Evolutionary conservation across 2,113 vertebrate species (phyloP).

Genomic region (Recurvirostra avosetta): DNA sequence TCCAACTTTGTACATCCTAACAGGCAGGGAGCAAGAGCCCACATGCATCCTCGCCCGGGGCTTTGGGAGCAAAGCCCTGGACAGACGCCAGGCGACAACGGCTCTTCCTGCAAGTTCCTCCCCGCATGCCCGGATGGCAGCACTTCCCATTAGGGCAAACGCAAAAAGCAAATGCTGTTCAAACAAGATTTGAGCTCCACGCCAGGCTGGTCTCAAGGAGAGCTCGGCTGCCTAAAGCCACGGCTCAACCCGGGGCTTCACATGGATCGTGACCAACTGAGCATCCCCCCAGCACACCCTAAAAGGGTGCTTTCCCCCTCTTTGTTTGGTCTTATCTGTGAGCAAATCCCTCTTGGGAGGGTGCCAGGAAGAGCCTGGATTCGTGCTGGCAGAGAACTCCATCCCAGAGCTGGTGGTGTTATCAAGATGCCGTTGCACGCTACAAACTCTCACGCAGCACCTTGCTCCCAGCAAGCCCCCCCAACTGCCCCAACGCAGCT

Average conservation of each 20-base stretch:
- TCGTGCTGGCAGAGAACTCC: not conserved
- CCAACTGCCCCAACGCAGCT: not conserved
- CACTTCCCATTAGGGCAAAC: not conserved
- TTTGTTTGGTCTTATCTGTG: not conserved
- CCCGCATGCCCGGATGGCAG: not conserved
- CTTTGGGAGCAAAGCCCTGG: not conserved
- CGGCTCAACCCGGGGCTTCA: accelerated
- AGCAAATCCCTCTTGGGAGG: not conserved
- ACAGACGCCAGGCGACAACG: not conserved
- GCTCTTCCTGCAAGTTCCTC: not conserved
- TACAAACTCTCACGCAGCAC: not conserved
- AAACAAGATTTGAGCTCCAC: not conserved
- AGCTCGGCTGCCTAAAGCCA: not conserved
- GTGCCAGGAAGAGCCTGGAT: not conserved
- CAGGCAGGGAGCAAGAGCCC: not conserved
- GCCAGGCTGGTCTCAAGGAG: not conserved
- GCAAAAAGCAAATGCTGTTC: not conserved
- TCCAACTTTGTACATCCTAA: not conserved
- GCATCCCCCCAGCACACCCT: not conserved
- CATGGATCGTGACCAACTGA: accelerated
- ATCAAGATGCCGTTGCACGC: accelerated
- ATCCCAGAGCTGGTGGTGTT: not conserved
- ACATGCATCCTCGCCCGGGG: not conserved
- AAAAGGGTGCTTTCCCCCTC: not conserved
- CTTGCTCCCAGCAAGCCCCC: not conserved